phyloP scores from a whole-genome alignment of 2,888 invertebrate species.

The Limnephilus lunatus region DNA sequence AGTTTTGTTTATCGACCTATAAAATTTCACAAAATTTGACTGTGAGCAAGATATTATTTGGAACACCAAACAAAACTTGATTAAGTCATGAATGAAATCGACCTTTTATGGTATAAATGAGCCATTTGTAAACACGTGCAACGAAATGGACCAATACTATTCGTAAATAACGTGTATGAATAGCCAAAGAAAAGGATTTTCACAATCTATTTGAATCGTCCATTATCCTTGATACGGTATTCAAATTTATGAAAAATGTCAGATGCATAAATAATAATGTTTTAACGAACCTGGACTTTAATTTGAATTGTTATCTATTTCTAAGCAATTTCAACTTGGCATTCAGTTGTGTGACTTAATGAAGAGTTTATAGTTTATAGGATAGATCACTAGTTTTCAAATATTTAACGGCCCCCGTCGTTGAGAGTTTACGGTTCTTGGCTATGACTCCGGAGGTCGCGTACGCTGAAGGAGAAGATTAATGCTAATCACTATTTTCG shows the following conservation, averaged over 20 bases:
- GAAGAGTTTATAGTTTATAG: too few species aligned
- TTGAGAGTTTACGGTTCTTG: too few species aligned
- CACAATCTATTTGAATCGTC: background rate
- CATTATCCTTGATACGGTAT: constrained; percentile 19
- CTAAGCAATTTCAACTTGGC: background rate
- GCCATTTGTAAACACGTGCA: background rate
- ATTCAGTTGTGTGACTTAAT: too few species aligned
- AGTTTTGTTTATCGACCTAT: background rate
- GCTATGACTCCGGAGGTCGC: too few species aligned
- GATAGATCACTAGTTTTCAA: too few species aligned
- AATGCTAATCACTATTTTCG: too few species aligned
- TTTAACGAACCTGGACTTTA: background rate
- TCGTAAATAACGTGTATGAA: background rate
- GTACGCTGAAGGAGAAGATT: too few species aligned
- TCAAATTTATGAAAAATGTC: constrained; percentile 21
- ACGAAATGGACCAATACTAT: background rate
- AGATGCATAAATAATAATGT: background rate
- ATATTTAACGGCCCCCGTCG: too few species aligned
- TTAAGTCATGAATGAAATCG: background rate
- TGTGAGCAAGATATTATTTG: background rate
- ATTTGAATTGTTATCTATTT: background rate
- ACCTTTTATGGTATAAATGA: background rate
- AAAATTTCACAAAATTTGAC: background rate
- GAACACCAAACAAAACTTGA: background rate
- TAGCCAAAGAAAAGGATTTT: background rate